Conservation (phyloP, 2,888 invertebrate species). For the Ashinkailepas kermadecensis region DNA sequence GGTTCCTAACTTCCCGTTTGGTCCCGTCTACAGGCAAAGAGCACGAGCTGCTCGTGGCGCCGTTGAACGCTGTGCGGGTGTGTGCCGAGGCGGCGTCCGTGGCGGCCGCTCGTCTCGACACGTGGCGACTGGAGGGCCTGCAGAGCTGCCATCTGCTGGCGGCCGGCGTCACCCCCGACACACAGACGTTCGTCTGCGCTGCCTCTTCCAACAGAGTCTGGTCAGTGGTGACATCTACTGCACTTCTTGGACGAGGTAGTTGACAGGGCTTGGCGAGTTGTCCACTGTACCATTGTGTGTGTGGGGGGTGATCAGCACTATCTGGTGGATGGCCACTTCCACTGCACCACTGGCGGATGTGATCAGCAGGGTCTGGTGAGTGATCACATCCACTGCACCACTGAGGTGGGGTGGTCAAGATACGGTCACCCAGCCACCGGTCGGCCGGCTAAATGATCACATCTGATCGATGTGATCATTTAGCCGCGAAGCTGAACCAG, state of each 20-base stretch:
- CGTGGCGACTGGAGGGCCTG: conserved; percentile 41
- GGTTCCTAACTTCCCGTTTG: not conserved
- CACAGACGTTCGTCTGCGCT: conserved; percentile 40
- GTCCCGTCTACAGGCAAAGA: conserved; percentile 43
- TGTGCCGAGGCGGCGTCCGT: conserved; percentile 46
- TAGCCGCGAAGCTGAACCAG: no score
- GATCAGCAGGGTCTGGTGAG: not conserved
- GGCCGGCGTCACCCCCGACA: conserved; percentile 35
- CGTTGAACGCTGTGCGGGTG: conserved; percentile 52
- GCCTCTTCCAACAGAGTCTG: conserved; percentile 41
- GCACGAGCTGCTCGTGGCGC: conserved; percentile 53
- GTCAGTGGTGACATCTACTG: conserved; percentile 27
- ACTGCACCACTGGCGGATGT: not conserved
- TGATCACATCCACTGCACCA: not conserved
- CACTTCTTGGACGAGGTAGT: conserved; percentile 20
- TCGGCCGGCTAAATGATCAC: no score
- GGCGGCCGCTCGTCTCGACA: conserved; percentile 44
- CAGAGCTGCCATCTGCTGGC: conserved; percentile 43
- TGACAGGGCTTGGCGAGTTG: no score
- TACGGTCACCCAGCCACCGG: no score
- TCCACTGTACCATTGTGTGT: no score
- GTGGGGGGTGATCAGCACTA: conserved; percentile 34
- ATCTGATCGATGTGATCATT: no score
- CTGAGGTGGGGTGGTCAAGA: no score
- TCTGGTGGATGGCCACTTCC: conserved; percentile 35